Percentiles rank a stretch among this genome's conserved stretches.
These are phyloP conservation scores for Aphidius gifuensis DNA, from an alignment of 1,140 invertebrate species.

Conservation along the genomic window DNA sequence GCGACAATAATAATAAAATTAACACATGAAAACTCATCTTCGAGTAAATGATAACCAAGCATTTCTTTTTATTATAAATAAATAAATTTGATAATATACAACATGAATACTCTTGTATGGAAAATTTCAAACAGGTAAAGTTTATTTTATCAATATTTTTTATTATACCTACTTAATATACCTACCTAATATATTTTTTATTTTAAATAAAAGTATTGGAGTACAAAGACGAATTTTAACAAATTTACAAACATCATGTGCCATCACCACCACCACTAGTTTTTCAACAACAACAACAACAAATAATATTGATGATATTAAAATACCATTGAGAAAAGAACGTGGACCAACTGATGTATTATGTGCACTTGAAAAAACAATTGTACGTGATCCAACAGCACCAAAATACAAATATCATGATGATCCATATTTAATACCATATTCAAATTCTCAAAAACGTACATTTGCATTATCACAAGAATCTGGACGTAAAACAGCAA, in stretches of 20 bases:
- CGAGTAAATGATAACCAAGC: too few relatives aligned
- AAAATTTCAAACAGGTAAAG: too few relatives aligned
- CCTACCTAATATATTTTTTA: slow-evolving; percentile 17
- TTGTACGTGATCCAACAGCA: slow-evolving; percentile 73
- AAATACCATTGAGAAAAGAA: slow-evolving; percentile 67
- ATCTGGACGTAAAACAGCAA: slow-evolving; percentile 80
- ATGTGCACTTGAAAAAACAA: slow-evolving; percentile 72
- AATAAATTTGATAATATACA: not conserved
- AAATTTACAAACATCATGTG: slow-evolving; percentile 21
- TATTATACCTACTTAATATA: too few relatives aligned
- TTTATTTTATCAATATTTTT: too few relatives aligned
- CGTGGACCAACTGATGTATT: slow-evolving; percentile 79
- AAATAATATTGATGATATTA: slow-evolving; percentile 40
- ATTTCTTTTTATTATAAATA: not conserved
- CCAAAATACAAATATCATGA: slow-evolving; percentile 85
- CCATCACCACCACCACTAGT: too few relatives aligned
- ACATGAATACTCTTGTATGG: too few relatives aligned
- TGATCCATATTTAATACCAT: slow-evolving; percentile 85
- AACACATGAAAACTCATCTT: too few relatives aligned
- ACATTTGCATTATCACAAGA: slow-evolving; percentile 78
- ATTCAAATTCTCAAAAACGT: slow-evolving; percentile 69
- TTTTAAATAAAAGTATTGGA: slow-evolving; percentile 20
- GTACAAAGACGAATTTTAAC: slow-evolving; percentile 22
- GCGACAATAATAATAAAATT: too few relatives aligned
- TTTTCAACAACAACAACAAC: slow-evolving; percentile 19